Evolutionary conservation across 1,140 invertebrate genomes (phyloP).

Genomic region (Hyles euphorbiae): DNA sequence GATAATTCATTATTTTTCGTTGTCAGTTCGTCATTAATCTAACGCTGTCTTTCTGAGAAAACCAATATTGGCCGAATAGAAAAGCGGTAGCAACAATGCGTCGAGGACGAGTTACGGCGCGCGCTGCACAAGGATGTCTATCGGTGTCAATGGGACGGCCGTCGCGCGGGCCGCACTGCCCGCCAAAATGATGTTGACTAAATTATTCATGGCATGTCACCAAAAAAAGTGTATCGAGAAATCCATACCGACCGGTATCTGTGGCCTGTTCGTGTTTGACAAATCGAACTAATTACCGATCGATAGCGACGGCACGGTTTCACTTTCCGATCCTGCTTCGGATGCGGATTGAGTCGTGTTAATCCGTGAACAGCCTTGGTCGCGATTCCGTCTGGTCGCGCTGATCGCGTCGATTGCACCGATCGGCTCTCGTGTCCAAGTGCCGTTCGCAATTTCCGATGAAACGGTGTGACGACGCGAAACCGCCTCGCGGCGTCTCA

Average conservation of each 20-base stretch:
- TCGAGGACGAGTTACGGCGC: constrained; percentile 9
- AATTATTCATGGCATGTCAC: constrained; percentile 58
- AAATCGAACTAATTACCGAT: constrained; percentile 52
- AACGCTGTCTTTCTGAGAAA: constrained; percentile 18
- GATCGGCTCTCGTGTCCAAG: too few relatives aligned
- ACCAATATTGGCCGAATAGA: constrained; percentile 27
- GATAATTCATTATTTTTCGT: constrained; percentile 16
- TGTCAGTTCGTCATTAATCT: constrained; percentile 16
- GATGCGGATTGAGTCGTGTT: constrained; percentile 24
- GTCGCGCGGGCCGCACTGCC: constrained; percentile 23
- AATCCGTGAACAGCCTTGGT: constrained; percentile 46
- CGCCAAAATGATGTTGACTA: constrained; percentile 43
- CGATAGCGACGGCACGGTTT: constrained; percentile 44
- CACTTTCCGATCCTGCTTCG: constrained; percentile 43
- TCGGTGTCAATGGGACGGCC: constrained; percentile 56
- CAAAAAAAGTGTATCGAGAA: constrained; percentile 51
- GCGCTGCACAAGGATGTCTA: constrained; percentile 30
- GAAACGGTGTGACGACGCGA: not conserved
- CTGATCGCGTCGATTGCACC: too few relatives aligned
- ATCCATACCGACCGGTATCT: constrained; percentile 40
- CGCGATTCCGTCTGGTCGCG: constrained; percentile 21
- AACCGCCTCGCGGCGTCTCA: constrained; percentile 11
- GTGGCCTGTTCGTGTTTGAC: constrained; percentile 44
- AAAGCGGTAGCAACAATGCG: constrained; percentile 21
- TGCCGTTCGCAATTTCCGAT: too few relatives aligned